Percentiles rank a stretch among this genome's conserved stretches.
Conservation (phyloP, 2,888 invertebrate species). For the Agapetus fuscipes region DNA sequence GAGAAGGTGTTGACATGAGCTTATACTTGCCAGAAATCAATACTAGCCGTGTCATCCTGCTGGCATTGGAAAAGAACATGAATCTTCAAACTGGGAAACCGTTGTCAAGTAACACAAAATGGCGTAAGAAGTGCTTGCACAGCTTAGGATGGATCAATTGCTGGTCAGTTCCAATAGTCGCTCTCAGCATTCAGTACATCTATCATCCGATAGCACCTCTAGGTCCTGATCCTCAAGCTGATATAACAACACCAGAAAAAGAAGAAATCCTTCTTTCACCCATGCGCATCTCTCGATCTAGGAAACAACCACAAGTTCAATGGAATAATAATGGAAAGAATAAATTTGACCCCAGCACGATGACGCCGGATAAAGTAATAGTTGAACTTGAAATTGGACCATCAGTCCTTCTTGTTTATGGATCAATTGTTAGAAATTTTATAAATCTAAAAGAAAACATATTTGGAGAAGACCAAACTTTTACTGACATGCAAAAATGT, state of each 20-base stretch:
- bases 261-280: constrained; percentile 88
- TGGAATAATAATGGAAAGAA: constrained; percentile 57
- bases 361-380: constrained; percentile 82
- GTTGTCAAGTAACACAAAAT: constrained; percentile 47
- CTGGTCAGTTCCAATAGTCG: constrained; percentile 92
- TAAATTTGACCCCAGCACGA: constrained; percentile 77
- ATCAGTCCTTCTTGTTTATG: constrained; percentile 84
- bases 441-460: constrained; percentile 92
- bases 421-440: constrained; percentile 82
- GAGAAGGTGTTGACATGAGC: constrained; percentile 85
- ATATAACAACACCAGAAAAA: constrained; percentile 89
- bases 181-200: constrained; percentile 79
- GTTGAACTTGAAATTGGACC: constrained; percentile 93
- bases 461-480: constrained; percentile 91
- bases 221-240: constrained; percentile 81
- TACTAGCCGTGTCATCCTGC: constrained; percentile 71
- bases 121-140: constrained; percentile 71
- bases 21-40: constrained; percentile 88
- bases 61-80: constrained; percentile 81
- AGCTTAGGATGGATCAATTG: constrained; percentile 87
- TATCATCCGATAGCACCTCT: constrained; percentile 89
- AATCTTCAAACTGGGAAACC: constrained; percentile 62
- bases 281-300: constrained; percentile 75
- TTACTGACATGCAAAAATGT: constrained; percentile 81
- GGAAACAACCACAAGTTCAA: constrained; percentile 59